phyloP scores from a whole-genome alignment of 2,113 vertebrate genomes.

The Sminthopsis crassicaudata region DNA sequence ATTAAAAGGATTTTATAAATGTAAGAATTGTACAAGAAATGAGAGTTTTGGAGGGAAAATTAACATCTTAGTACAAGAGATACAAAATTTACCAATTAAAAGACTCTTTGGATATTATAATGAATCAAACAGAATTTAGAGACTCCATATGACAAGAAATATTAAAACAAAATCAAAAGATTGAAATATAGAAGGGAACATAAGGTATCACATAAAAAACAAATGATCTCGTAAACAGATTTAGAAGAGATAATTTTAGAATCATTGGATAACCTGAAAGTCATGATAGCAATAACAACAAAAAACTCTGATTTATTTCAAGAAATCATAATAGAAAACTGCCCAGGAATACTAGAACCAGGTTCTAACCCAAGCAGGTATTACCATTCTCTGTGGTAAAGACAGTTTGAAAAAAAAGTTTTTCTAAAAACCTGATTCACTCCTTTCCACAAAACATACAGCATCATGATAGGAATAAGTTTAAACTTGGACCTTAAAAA shows the following conservation, averaged over 20 bases:
- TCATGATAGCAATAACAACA: not conserved
- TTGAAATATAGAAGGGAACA: not conserved
- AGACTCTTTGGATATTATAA: not conserved
- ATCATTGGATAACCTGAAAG: not conserved
- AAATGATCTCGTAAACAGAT: not conserved
- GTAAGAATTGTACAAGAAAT: not conserved
- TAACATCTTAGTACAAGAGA: not conserved
- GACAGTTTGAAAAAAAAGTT: no score
- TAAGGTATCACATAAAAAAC: not conserved
- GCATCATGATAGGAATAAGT: no score
- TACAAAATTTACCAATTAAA: not conserved
- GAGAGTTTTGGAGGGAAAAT: not conserved
- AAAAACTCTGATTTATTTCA: not conserved
- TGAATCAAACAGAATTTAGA: not conserved
- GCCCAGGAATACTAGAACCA: not conserved
- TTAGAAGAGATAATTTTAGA: not conserved
- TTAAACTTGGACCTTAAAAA: no score
- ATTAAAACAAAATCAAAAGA: not conserved
- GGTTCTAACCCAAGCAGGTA: no score
- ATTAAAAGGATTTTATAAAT: no score
- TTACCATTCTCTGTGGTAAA: no score
- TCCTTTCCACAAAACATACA: no score
- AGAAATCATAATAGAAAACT: not conserved
- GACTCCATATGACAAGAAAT: not conserved
- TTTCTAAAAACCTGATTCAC: no score